A percentile compares a stretch with the other conserved stretches of the same genome.
Evolutionary conservation across 2,888 invertebrate species (phyloP).

Genomic region (Drosophila merina): DNA sequence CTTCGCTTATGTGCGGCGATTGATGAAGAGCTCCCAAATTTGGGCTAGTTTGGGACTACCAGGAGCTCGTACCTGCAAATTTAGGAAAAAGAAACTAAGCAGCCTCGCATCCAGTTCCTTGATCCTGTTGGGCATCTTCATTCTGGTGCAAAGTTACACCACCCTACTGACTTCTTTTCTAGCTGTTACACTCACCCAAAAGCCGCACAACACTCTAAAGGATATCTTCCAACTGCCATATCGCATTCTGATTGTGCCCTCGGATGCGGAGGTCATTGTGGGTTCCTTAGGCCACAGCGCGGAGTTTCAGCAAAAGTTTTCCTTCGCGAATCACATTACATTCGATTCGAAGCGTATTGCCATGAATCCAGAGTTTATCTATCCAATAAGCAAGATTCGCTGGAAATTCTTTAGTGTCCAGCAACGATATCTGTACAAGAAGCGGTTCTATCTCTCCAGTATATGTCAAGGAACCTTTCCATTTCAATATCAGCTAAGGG

Average conservation of each 20-base stretch:
- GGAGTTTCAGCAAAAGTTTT: constrained; percentile 41
- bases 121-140: constrained; percentile 38
- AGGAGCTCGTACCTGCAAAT: constrained; percentile 4
- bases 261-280: constrained; percentile 47
- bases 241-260: constrained; percentile 42
- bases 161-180: constrained; percentile 55
- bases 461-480: constrained; percentile 67
- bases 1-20: not conserved
- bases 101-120: not conserved
- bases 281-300: constrained; percentile 50
- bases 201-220: constrained; percentile 16
- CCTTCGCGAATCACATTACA: not conserved
- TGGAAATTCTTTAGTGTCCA: constrained; percentile 63
- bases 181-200: constrained; percentile 33
- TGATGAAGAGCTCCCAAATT: not conserved
- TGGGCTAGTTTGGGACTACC: constrained; percentile 55
- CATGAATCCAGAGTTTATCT: constrained; percentile 54
- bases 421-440: constrained; percentile 55
- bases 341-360: constrained; percentile 44
- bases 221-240: constrained; percentile 44
- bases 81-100: not conserved
- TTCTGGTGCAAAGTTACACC: constrained; percentile 47
- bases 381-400: constrained; percentile 61
- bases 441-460: constrained; percentile 62
- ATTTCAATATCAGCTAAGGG: constrained; percentile 61